Conservation (phyloP, 1,140 invertebrate genomes). For the Bombus confusus region DNA sequence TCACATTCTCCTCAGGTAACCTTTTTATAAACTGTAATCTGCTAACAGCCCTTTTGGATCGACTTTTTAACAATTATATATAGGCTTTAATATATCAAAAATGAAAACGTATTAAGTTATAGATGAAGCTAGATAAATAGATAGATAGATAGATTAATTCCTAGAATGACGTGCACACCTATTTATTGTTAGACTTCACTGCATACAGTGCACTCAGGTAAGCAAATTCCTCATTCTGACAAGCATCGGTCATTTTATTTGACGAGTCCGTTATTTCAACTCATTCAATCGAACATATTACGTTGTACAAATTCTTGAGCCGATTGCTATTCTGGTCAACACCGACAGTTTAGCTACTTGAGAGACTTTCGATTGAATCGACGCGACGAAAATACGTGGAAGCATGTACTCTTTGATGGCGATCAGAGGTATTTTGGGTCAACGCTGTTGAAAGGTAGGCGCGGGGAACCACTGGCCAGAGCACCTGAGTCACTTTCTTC, state of each 20-base stretch:
- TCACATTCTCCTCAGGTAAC: too few species aligned
- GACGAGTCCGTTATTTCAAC: neutral
- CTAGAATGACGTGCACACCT: too few species aligned
- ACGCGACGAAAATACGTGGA: conserved; percentile 47
- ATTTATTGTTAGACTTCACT: too few species aligned
- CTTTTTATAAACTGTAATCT: too few species aligned
- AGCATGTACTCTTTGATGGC: conserved; percentile 22
- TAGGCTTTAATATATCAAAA: too few species aligned
- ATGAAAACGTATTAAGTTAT: too few species aligned
- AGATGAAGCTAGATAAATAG: too few species aligned
- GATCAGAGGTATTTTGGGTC: conserved; percentile 62
- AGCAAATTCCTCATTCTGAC: neutral
- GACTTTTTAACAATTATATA: too few species aligned
- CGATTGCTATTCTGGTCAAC: neutral
- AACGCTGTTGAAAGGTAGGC: conserved; percentile 56
- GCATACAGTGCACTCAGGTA: neutral
- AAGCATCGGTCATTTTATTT: neutral
- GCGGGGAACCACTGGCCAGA: conserved; percentile 68
- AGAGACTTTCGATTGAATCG: conserved; percentile 5
- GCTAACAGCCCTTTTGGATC: too few species aligned
- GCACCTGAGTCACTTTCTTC: conserved; percentile 75
- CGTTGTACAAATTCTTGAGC: neutral
- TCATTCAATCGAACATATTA: neutral
- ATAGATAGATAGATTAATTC: too few species aligned
- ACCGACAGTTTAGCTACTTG: neutral